A percentile compares a stretch with the other conserved stretches of the same genome.
These are phyloP conservation scores for Vipera ursinii DNA, from an alignment of 2,797 vertebrate species.

Conservation along the genomic window DNA sequence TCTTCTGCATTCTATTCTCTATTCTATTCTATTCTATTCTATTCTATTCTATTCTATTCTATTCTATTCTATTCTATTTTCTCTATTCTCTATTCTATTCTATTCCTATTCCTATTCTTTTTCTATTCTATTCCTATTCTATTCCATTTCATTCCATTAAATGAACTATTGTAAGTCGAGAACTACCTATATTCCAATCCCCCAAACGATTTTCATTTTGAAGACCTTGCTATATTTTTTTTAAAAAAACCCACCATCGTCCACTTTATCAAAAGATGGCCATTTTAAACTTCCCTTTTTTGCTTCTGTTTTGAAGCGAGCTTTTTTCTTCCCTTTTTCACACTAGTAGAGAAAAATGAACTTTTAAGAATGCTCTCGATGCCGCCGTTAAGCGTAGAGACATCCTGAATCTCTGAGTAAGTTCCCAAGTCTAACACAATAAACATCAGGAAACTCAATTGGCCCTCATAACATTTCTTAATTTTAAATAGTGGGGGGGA, in stretches of 20 bases:
- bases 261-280: background rate
- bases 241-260: background rate
- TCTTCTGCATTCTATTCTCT: too few species aligned
- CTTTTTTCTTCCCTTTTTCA: background rate
- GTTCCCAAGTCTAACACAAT: conserved; percentile 42
- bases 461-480: conserved; percentile 50
- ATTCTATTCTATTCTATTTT: too few species aligned
- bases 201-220: background rate
- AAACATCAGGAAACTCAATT: conserved; percentile 52
- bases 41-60: too few species aligned
- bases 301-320: background rate
- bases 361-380: background rate
- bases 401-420: conserved; percentile 41
- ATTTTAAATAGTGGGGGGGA: conserved; percentile 45
- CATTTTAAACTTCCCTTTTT: conserved; percentile 32
- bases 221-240: background rate
- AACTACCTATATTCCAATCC: background rate
- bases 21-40: too few species aligned
- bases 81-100: too few species aligned
- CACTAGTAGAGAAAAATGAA: background rate
- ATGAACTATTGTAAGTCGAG: too few species aligned
- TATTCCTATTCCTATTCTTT: too few species aligned
- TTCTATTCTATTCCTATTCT: too few species aligned
- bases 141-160: too few species aligned
- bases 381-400: background rate